Evolutionary conservation across 2,888 invertebrate species (phyloP).

Genomic region (Lobophora halterata): DNA sequence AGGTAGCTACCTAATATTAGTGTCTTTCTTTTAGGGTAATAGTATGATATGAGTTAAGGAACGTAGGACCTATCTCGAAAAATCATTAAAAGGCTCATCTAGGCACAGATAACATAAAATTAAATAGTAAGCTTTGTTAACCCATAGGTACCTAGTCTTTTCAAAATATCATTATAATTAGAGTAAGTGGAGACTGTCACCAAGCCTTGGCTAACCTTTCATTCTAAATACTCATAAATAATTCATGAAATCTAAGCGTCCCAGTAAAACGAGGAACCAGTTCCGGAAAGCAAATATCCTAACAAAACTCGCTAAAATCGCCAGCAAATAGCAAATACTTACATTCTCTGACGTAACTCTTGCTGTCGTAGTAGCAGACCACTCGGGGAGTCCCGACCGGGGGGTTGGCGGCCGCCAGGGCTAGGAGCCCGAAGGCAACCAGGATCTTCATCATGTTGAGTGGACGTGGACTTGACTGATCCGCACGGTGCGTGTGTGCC

Average conservation of each 20-base stretch:
- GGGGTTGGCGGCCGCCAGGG: conserved; percentile 56
- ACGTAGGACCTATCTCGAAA: too few species aligned
- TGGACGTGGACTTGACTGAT: conserved; percentile 47
- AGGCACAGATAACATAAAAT: too few species aligned
- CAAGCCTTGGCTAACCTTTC: conserved; percentile 2
- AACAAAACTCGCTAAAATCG: conserved; percentile 38
- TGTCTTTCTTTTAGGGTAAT: too few species aligned
- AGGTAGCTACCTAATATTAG: too few species aligned
- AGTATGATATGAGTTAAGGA: too few species aligned
- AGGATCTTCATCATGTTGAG: conserved; percentile 53
- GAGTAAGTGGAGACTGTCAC: too few species aligned
- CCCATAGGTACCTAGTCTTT: too few species aligned
- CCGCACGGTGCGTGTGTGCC: conserved; percentile 56
- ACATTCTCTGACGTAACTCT: conserved; percentile 85
- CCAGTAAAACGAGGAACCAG: conserved; percentile 31
- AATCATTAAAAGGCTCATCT: too few species aligned
- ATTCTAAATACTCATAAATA: too few species aligned
- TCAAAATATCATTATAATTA: too few species aligned
- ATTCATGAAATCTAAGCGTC: background rate
- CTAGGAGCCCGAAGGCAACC: conserved; percentile 51
- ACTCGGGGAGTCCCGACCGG: conserved; percentile 76
- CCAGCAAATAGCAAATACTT: conserved; percentile 53
- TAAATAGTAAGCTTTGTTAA: too few species aligned
- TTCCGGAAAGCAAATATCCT: conserved; percentile 15
- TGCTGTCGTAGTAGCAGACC: conserved; percentile 87